Base-by-base conservation (phyloP, 2,797 vertebrate genomes). In the Arrhamphus sclerolepis region DNA sequence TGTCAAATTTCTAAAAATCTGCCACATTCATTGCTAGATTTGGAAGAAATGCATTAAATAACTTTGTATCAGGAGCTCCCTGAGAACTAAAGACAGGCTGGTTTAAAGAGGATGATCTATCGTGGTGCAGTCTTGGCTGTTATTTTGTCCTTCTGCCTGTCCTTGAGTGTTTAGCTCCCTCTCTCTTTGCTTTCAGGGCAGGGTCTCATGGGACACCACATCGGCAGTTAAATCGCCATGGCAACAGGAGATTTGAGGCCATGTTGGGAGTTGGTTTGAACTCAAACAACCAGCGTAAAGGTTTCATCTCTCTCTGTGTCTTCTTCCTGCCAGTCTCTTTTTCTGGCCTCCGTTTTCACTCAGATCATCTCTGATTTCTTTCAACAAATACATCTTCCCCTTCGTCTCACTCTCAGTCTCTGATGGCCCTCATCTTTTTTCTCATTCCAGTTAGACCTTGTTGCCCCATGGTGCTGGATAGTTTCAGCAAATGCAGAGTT, bases 201-300 rank as follows among this genome's bases (percentile, higher is more conserved):
- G 53, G 46, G 65, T 86, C 84, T 76, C 82, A 0, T 41, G 72
- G 79, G 86, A 77, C 22, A 39, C 52, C 53, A 39, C 54, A 69
- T 66, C 49, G 17, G 21, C 67, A 43, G 65, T 67, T 60, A 56
- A 67, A 79, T 90, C 72, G 48, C 86, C 86, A 88, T 89, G 83
- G 89, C 70, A 85, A 89, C 89, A 72, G 49, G 75, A 80, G 75
- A 87, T 85, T 70, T 81, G 44, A 79, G 79, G 71, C 70, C 50
- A 73, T 54, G 24, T 58, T 51, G 62, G 63, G 57, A 75, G 68
- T 75, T 71, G 66, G 48, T 77, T 64, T 85, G 67, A 85, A 65
- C 60, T 68, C n/a, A 21, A 29, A 46, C n/a, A 48, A 54, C 38
- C 26, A 46, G 31, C 28, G n/a, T 28, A 34, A 51, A 63, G 61